phyloP scores from a whole-genome alignment of 2,797 vertebrate genomes.

The Pitangus sulphuratus region DNA sequence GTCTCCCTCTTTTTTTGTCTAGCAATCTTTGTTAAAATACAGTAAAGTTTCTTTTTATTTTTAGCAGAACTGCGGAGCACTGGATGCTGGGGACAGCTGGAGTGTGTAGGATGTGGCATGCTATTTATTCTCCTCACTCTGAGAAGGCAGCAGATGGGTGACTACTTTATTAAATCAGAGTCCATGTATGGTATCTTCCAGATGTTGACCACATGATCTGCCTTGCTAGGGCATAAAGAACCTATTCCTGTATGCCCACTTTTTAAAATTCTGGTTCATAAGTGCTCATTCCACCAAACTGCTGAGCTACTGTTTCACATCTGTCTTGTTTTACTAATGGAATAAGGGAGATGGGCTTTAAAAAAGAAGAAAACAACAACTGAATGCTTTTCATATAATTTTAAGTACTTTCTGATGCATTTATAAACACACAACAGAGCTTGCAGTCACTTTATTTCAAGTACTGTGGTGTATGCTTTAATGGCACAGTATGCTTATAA shows the following conservation, averaged over 20 bases:
- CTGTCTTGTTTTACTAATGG: constrained; percentile 20
- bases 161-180: constrained; percentile 70
- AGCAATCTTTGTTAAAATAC: constrained; percentile 44
- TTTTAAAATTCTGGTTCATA: constrained; percentile 16
- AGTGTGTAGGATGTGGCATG: constrained; percentile 76
- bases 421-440: constrained; percentile 21
- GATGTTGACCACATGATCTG: constrained; percentile 73
- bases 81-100: constrained; percentile 81
- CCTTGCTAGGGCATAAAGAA: constrained; percentile 50
- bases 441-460: constrained; percentile 25
- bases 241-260: constrained; percentile 29
- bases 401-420: constrained; percentile 46
- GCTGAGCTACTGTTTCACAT: constrained; percentile 47
- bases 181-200: constrained; percentile 64
- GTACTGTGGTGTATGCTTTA: background rate
- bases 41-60: constrained; percentile 74
- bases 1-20: constrained; percentile 6
- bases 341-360: background rate
- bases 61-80: constrained; percentile 71
- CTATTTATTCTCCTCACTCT: constrained; percentile 78
- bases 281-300: background rate
- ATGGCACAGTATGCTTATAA: constrained; percentile 1
- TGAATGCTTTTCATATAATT: constrained; percentile 42
- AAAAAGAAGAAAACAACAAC: background rate
- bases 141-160: constrained; percentile 77